Base-by-base conservation (phyloP, 2,888 invertebrate species). In the Idaea aversata region DNA sequence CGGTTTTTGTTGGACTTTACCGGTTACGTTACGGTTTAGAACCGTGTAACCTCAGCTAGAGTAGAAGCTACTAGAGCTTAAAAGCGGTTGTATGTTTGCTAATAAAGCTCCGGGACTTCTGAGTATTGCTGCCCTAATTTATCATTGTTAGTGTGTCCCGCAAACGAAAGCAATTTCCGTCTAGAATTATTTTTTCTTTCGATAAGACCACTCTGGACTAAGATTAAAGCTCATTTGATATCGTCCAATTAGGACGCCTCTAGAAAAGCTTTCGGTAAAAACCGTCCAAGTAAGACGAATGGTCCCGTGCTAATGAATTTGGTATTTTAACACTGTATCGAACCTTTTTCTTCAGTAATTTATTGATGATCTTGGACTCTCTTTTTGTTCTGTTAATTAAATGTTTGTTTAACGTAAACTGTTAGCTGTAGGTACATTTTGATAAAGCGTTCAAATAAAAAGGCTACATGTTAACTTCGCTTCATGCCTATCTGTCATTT, bases 111-210 rank as follows among this genome's bases (percentile, higher is more conserved):
- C 76, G 80, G 86, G 86, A 86, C 86, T 82, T 85, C 85, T 77
- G 76, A 82, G 83, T 85, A 83, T 82, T 76, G 81, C 81, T 79
- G 72, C 79, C 82, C 88, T 88, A 88, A 90, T 90, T 92, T 90
- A 88, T 90, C 88, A 88, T 87, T 88, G 87, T 87, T 87, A 86
- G 80, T 83, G 79, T 77, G 80, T 77, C 83, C 82, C 82, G 86
- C 83, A 85, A 88, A 86, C 82, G 85, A 86, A 87, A 87, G 88
- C 86, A 87, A 90, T 91, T 88, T 87, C 81, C 84, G 78, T 80
- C 81, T 82, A 82, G 83, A 77, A 79, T 77, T 72, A 80, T 84
- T 86, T 83, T 78, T 83, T 79, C 84, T 83, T 81, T 78, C 80
- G 75, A 76, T 75, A 79, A 77, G 76, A 75, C 77, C 81, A 75